A percentile compares a stretch with the other conserved stretches of the same genome.
Evolutionary conservation across 2,797 vertebrate genomes (phyloP).

Genomic region (Anomalospiza imberbis): DNA sequence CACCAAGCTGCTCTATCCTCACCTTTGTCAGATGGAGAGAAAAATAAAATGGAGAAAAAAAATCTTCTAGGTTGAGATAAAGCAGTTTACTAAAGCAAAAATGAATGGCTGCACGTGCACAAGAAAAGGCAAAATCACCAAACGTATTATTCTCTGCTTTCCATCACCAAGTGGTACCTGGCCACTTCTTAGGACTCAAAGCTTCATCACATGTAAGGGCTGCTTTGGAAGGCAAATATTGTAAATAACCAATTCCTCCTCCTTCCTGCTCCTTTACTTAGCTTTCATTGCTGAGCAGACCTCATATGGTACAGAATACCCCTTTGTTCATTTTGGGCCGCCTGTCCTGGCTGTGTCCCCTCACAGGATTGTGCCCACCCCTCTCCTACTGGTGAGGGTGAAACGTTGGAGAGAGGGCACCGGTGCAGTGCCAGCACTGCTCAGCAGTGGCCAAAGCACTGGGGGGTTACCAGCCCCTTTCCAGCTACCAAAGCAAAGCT

Average conservation of each 20-base stretch:
- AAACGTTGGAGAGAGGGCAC: rapidly evolving
- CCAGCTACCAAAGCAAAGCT: background rate
- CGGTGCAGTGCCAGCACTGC: rapidly evolving
- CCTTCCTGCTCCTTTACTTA: background rate
- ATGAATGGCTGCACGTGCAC: rapidly evolving
- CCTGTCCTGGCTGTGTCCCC: background rate
- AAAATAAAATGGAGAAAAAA: background rate
- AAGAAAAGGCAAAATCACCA: background rate
- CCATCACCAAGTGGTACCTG: too few relatives aligned
- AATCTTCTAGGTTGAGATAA: background rate
- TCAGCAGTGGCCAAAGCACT: background rate
- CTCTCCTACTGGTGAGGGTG: background rate
- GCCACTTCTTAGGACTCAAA: background rate
- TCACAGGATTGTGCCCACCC: background rate
- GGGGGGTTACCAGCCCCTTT: background rate
- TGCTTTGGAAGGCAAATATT: background rate
- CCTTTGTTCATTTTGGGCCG: background rate
- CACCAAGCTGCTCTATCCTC: background rate
- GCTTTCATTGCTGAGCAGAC: background rate
- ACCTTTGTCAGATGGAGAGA: background rate
- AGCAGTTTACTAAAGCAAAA: background rate
- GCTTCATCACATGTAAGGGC: background rate
- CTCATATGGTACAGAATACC: rapidly evolving
- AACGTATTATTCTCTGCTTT: background rate
- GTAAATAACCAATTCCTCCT: background rate